phyloP scores from a whole-genome alignment of 1,140 invertebrate genomes.

The Elymnias hypermnestra region DNA sequence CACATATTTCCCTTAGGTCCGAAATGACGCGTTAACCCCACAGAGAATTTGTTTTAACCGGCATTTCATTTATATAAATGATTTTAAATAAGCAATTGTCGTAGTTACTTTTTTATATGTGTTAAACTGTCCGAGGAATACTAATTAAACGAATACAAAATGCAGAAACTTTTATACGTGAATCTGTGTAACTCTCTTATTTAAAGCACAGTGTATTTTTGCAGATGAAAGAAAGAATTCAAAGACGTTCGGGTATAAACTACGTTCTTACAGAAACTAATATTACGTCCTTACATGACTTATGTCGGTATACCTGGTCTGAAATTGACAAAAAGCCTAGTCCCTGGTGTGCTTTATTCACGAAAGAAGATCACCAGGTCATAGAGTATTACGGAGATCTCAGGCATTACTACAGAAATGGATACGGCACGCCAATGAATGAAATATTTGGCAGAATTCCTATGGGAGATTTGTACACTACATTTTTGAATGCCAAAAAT shows the following conservation, averaged over 20 bases:
- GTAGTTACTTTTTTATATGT: no score
- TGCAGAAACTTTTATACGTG: no score
- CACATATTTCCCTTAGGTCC: no score
- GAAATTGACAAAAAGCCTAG: slow-evolving; percentile 78
- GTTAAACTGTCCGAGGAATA: no score
- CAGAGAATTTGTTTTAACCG: no score
- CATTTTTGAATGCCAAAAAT: slow-evolving; percentile 58
- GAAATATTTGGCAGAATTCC: slow-evolving; percentile 82
- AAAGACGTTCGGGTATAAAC: slow-evolving; percentile 44
- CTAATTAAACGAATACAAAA: no score
- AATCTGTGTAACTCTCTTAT: no score
- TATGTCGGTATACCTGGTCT: slow-evolving; percentile 83
- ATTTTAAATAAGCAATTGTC: no score
- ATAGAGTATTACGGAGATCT: slow-evolving; percentile 88
- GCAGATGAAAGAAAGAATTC: slow-evolving; percentile 47
- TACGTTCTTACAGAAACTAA: slow-evolving; percentile 38
- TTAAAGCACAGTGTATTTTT: slow-evolving; percentile 19
- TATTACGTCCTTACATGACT: slow-evolving; percentile 77
- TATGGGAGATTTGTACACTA: slow-evolving; percentile 82
- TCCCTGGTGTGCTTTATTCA: slow-evolving; percentile 85
- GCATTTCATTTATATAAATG: no score
- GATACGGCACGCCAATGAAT: slow-evolving; percentile 70
- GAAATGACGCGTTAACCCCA: no score
- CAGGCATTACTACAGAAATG: slow-evolving; percentile 77
- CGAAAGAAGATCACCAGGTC: slow-evolving; percentile 81